Conservation (phyloP, 2,888 invertebrate species). For the Sesia apiformis region DNA sequence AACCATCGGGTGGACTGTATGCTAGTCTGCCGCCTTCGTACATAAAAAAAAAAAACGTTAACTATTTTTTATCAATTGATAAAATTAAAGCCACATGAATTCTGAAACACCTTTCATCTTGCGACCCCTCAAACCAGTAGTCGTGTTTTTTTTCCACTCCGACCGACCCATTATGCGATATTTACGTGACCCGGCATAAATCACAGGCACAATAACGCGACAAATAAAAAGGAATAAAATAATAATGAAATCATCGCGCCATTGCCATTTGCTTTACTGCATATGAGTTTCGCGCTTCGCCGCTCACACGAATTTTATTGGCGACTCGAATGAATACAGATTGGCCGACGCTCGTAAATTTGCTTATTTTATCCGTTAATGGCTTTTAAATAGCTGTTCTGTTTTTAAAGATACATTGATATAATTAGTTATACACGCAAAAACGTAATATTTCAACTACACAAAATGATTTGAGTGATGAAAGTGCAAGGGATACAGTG, state of each 20-base stretch:
- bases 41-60: no score
- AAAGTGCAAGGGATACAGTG: no score
- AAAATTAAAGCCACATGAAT: no score
- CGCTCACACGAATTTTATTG: slow-evolving; percentile 44
- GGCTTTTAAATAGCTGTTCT: no score
- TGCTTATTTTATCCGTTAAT: slow-evolving; percentile 12
- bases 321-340: slow-evolving; percentile 22
- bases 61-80: no score
- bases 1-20: no score
- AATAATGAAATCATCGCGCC: slow-evolving; percentile 41
- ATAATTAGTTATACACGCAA: no score
- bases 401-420: no score
- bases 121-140: slow-evolving; percentile 2
- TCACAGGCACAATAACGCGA: slow-evolving; percentile 27
- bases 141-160: slow-evolving; percentile 2
- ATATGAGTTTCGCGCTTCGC: slow-evolving; percentile 40
- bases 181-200: slow-evolving; percentile 48
- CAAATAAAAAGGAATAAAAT: slow-evolving; percentile 19
- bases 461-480: no score
- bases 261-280: slow-evolving; percentile 37
- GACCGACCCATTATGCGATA: slow-evolving; percentile 27
- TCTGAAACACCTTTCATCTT: neutral
- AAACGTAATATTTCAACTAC: no score
- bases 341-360: slow-evolving; percentile 25
- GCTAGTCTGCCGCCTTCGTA: no score